Conservation (phyloP, 2,113 vertebrate genomes). For the Leucopsar rothschildi region DNA sequence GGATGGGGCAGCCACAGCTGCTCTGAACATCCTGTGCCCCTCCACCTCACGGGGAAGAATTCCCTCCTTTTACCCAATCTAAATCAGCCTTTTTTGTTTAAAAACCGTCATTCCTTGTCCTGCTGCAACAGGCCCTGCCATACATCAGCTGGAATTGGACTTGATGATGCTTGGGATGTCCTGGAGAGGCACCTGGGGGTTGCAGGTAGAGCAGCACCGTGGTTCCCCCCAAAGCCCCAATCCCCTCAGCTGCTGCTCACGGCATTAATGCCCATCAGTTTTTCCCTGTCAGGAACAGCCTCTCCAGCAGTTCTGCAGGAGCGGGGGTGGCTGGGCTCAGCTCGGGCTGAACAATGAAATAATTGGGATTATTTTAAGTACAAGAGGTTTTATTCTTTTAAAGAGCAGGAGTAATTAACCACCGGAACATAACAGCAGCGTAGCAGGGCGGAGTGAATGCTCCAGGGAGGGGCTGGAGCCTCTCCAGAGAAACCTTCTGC, state of each 20-base stretch:
- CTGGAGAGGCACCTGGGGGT: not conserved
- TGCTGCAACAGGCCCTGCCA: not conserved
- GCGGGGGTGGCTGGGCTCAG: not conserved
- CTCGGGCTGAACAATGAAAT: not conserved
- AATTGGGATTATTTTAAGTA: not conserved
- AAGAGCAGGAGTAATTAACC: not conserved
- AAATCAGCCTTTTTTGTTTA: not conserved
- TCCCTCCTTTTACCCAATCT: not conserved
- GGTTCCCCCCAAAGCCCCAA: not conserved
- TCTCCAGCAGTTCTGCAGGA: not conserved
- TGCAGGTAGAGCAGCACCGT: not conserved
- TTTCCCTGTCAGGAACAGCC: not conserved
- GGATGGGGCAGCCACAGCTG: not conserved
- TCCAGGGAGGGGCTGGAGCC: not conserved
- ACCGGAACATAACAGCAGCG: not conserved
- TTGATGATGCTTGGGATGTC: not conserved
- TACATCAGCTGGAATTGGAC: not conserved
- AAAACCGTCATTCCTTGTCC: not conserved
- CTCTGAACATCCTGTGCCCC: not conserved
- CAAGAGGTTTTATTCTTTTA: not conserved
- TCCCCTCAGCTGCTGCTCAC: not conserved
- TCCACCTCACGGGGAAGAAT: not conserved
- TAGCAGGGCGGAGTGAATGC: not conserved
- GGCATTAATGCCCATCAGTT: accelerated
- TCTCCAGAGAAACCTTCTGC: not conserved